These are phyloP conservation scores for Campylorhamphus procurvoides DNA, from an alignment of 2,113 vertebrate genomes.

Conservation along the genomic window DNA sequence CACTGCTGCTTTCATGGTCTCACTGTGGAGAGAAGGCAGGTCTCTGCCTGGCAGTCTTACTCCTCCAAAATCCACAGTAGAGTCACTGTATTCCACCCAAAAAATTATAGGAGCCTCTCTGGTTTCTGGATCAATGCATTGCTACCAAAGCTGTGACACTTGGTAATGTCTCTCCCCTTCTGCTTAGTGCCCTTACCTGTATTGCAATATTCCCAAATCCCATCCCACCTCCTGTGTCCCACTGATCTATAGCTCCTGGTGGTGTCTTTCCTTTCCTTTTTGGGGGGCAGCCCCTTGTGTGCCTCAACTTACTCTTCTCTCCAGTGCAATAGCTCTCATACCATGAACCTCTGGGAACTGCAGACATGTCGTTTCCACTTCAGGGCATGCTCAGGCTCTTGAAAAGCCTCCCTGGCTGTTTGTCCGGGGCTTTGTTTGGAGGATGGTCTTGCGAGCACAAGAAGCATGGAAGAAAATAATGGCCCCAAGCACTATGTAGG, in stretches of 20 bases:
- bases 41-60: neutral
- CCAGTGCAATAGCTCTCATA: neutral
- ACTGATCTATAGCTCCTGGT: neutral
- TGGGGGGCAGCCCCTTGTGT: neutral
- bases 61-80: neutral
- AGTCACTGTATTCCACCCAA: accelerated
- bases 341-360: neutral
- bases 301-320: neutral
- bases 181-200: neutral
- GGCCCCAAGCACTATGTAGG: neutral
- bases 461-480: neutral
- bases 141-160: accelerated
- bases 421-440: neutral
- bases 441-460: neutral
- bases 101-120: neutral
- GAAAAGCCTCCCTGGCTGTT: neutral
- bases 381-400: neutral
- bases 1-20: neutral
- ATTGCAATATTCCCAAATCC: neutral
- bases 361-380: neutral
- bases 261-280: neutral
- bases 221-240: neutral
- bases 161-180: neutral
- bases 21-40: neutral
- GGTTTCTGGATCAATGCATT: neutral